These are phyloP conservation scores for Sterrhoptilus dennistouni DNA, from an alignment of 2,113 vertebrate genomes.

Conservation along the genomic window DNA sequence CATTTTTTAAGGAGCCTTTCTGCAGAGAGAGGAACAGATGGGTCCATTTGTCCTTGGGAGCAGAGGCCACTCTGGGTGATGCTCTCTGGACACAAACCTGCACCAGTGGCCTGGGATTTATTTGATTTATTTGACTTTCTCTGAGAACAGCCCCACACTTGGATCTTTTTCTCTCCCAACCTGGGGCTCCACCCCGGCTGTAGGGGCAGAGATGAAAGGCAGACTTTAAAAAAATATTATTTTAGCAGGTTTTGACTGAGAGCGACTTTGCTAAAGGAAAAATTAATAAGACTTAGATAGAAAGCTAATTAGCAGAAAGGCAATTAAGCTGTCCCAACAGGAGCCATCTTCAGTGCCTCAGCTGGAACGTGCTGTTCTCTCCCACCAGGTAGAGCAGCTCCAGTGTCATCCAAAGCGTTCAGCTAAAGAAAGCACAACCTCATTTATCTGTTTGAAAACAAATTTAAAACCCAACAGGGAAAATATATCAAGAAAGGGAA, in stretches of 20 bases:
- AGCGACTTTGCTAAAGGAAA: constrained; percentile 26
- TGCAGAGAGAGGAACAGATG: neutral
- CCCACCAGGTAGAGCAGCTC: constrained; percentile 18
- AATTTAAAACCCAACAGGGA: constrained; percentile 15
- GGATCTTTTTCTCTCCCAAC: neutral
- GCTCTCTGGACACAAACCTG: neutral
- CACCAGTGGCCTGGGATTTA: neutral
- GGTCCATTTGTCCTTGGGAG: neutral
- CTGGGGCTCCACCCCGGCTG: neutral
- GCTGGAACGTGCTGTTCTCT: neutral
- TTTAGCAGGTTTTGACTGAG: constrained; percentile 30
- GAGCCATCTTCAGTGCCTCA: neutral
- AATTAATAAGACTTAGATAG: constrained; percentile 37
- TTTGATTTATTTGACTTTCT: neutral
- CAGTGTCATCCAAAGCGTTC: constrained; percentile 19
- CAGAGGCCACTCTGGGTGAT: neutral
- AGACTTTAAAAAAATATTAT: constrained; percentile 14
- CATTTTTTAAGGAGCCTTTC: neutral
- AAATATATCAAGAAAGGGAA: neutral
- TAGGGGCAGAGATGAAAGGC: constrained; percentile 2
- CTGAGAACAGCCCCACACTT: neutral
- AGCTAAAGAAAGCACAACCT: constrained; percentile 16
- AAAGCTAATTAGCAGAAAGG: constrained; percentile 52
- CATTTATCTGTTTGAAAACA: constrained; percentile 54
- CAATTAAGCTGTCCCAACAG: constrained; percentile 65